Evolutionary conservation across 2,113 vertebrate genomes (phyloP), one percentile per base, ranked within the genome.

Genomic region (Salminus brasiliensis): DNA sequence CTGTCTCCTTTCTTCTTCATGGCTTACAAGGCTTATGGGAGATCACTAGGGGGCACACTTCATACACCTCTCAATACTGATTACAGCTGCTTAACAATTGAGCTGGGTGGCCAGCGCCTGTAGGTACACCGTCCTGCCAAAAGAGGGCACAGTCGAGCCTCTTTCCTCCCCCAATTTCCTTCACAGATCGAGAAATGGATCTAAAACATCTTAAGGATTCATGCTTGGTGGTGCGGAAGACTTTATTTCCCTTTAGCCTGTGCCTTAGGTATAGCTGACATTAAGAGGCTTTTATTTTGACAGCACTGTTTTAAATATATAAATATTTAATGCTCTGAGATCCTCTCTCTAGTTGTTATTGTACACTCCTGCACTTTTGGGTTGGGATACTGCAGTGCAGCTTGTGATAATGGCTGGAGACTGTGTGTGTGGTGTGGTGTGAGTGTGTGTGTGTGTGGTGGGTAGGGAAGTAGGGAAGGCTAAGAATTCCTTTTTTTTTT

Each of bases 231-330:
- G 21, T 70, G 63, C 49, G 71, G 29, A 75, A 55, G 47, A 23
- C 34, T 7, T 63, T 78, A 55, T 25, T 57, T 43, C 55, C 77
- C 47, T 63, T 63, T 60, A 70, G 53, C 47, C 76, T 47, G 67
- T 80, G 67, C 73, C 60, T 76, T 63, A 27, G 79, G 72, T 72
- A 67, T 78, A 70, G 72, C 45, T 82, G 69, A 69, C 81, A 77
- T 80, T 85, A 82, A 76, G 72, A 72, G 62, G 78, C 72, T 78
- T 80, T 85, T 84, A 79, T 84, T 84, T 84, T 83, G 84, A 85
- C 74, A 73, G 79, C 34, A 76, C 78, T 74, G 60, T 82, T 88
- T 84, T 84, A 82, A 55, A 60, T 47, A n/a, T 49, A 76, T 85
- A 80, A 72, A 84, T 87, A 81, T 84, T 82, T 81, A 43, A 87